Percentiles rank a stretch among this genome's conserved stretches.
These are phyloP conservation scores for Cardiocondyla obscurior DNA, from an alignment of 1,140 invertebrate species.

Conservation along the genomic window DNA sequence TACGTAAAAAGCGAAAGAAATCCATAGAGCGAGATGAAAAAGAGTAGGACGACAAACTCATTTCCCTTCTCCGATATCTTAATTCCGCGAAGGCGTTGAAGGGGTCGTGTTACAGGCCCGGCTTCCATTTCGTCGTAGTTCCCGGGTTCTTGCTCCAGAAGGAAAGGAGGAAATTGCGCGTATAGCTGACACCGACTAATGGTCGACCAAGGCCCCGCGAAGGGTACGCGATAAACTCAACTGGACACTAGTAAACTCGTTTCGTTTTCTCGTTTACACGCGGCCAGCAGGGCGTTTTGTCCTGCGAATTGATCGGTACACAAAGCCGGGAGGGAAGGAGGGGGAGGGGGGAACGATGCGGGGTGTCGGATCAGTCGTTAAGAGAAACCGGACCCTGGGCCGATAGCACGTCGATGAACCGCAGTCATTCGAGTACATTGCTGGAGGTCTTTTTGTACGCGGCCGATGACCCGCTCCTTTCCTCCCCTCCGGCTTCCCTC, in stretches of 20 bases:
- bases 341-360: too few species aligned
- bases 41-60: conserved; percentile 63
- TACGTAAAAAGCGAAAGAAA: conserved; percentile 1
- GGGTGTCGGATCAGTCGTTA: conserved; percentile 45
- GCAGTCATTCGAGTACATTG: conserved; percentile 10
- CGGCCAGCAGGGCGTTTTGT: conserved; percentile 55
- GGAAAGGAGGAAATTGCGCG: conserved; percentile 71
- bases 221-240: conserved; percentile 69
- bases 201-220: conserved; percentile 64
- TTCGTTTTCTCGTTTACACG: conserved; percentile 76
- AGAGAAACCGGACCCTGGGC: conserved; percentile 48
- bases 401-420: conserved; percentile 47
- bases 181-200: conserved; percentile 81
- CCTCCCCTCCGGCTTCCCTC: too few species aligned
- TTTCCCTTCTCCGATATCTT: conserved; percentile 75
- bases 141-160: conserved; percentile 69
- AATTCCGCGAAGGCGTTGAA: conserved; percentile 74
- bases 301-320: conserved; percentile 53
- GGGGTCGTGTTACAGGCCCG: conserved; percentile 78
- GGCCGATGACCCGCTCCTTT: neutral
- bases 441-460: neutral
- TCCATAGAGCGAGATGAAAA: neutral
- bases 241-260: conserved; percentile 71
- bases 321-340: conserved; percentile 18
- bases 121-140: conserved; percentile 29